Evolutionary conservation across 2,888 invertebrate species (phyloP), one percentile per base, ranked within the genome.

Genomic region (Coelinius sp.): DNA sequence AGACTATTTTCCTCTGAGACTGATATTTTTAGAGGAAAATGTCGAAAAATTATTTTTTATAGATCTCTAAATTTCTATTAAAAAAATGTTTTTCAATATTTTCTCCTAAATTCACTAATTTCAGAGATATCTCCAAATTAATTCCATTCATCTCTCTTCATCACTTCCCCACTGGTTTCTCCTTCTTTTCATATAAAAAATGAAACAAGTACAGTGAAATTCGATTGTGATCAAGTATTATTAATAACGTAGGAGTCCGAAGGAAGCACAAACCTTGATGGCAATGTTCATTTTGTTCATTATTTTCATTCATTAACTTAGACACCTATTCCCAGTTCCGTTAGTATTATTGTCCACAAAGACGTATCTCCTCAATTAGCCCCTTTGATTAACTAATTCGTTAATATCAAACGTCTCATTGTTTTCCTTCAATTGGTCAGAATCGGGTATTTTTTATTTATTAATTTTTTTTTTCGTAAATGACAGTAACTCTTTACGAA

Each of bases 271-370:
- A 73, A 72, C 72, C 64, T 74, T 68, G 70, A 72, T 68, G 70
- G 68, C 63, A 38, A 67, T 24, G 24, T 65, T 70, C 63, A 71
- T 67, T 41, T 46, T 46, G 63, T 71, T 68, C 38, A 8, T 38
- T 44, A 44, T 35, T 31, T 71, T 52, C 53, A 20, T 71, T 56
- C 52, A 52, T 22, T 68, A 59, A 59, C 25, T 31, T 73, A 73
- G 46, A 68, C 63, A 66, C 41, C 67, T 63, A 71, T 38, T 68
- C 38, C 56, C 71, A 63, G 17, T 71, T 71, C 35, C 52, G 44
- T 64, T 56, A 67, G 68, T 20, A 75, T 76, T 77, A 77, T 77
- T 77, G 77, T 77, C 77, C 77, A 77, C 73, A 73, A 75, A 73
- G 70, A 74, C 73, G 76, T 68, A 73, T 73, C 73, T 67, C 49